phyloP scores from a whole-genome alignment of 2,888 invertebrate genomes.

The Boloria euphrosyne region DNA sequence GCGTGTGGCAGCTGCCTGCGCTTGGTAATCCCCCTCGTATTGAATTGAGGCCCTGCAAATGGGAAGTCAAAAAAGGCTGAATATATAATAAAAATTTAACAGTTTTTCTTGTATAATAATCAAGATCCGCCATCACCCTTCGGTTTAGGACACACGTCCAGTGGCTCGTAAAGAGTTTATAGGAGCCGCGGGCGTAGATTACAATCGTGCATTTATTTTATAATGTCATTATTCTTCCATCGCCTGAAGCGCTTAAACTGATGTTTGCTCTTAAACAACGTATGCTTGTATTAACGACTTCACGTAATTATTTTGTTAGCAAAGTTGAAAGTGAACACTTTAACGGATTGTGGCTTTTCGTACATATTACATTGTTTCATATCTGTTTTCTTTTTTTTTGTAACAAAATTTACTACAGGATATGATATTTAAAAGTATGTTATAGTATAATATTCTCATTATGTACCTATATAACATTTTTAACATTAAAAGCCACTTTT shows the following conservation, averaged over 20 bases:
- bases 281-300: constrained; percentile 10
- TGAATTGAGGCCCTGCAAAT: too few species aligned
- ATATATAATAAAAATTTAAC: too few species aligned
- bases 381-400: too few species aligned
- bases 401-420: too few species aligned
- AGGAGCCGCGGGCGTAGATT: constrained; percentile 69
- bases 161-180: constrained; percentile 75
- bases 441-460: too few species aligned
- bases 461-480: too few species aligned
- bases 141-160: constrained; percentile 14
- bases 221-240: constrained; percentile 71
- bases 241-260: constrained; percentile 47
- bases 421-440: too few species aligned
- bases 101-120: not conserved
- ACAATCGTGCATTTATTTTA: constrained; percentile 81
- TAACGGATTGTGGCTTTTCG: not conserved
- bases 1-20: too few species aligned
- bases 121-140: constrained; percentile 8
- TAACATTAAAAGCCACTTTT: too few species aligned
- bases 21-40: too few species aligned
- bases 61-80: too few species aligned
- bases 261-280: constrained; percentile 24
- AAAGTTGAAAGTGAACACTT: constrained; percentile 1
- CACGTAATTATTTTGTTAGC: constrained; percentile 3
- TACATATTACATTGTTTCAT: too few species aligned